Percentiles rank a stretch among this genome's conserved stretches.
Evolutionary conservation across 2,888 invertebrate genomes (phyloP).

Genomic region (Charanyca ferruginea): DNA sequence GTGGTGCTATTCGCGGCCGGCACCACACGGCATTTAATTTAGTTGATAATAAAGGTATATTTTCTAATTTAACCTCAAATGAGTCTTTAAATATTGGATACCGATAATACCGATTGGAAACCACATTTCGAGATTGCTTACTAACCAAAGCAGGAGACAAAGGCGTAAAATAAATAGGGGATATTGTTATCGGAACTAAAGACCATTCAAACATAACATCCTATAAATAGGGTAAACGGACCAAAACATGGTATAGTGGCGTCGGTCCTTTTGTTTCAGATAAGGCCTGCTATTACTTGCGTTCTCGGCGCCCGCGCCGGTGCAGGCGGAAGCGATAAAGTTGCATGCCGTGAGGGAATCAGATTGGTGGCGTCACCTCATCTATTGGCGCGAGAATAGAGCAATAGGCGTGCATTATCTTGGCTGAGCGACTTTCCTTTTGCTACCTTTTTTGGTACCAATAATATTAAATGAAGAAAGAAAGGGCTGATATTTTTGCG

Average conservation of each 20-base stretch:
- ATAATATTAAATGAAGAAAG: not conserved
- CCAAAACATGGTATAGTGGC: constrained; percentile 65
- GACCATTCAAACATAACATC: constrained; percentile 66
- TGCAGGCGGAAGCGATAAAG: constrained; percentile 84
- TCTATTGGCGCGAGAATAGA: constrained; percentile 80
- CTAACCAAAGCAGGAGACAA: constrained; percentile 9
- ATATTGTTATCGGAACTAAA: constrained; percentile 63
- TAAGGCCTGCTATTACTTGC: constrained; percentile 76
- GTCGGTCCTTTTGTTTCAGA: constrained; percentile 81
- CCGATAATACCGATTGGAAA: too few relatives aligned
- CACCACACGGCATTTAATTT: too few relatives aligned
- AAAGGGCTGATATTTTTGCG: too few relatives aligned
- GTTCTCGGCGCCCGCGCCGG: constrained; percentile 61
- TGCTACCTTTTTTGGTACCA: constrained; percentile 8
- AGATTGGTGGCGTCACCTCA: constrained; percentile 82
- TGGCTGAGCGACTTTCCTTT: constrained; percentile 52
- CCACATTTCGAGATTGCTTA: constrained; percentile 7
- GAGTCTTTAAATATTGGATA: too few relatives aligned
- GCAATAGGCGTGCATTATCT: constrained; percentile 71
- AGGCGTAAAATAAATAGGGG: constrained; percentile 57
- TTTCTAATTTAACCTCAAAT: too few relatives aligned
- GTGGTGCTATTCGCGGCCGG: too few relatives aligned
- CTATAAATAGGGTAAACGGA: constrained; percentile 71
- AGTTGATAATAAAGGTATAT: too few relatives aligned
- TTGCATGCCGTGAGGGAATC: constrained; percentile 84